phyloP scores from a whole-genome alignment of 2,888 invertebrate genomes.

The Euplagia quadripunctaria region DNA sequence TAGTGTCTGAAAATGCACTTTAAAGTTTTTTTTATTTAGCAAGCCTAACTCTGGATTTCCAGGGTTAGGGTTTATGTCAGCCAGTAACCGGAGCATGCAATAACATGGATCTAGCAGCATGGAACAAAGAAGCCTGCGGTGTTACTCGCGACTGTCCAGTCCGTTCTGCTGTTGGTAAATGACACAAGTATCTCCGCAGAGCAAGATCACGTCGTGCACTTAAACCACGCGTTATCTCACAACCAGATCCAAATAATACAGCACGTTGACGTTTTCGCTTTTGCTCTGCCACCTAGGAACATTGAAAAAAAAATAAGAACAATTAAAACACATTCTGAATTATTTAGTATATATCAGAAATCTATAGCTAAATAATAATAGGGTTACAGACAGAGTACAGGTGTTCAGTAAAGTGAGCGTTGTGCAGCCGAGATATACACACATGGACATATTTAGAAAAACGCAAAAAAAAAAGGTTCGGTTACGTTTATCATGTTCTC shows the following conservation, averaged over 20 bases:
- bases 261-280: conserved; percentile 88
- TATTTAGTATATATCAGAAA: background rate
- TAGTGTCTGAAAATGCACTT: conserved; percentile 50
- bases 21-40: conserved; percentile 23
- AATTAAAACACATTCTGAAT: background rate
- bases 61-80: conserved; percentile 62
- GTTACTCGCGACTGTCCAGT: conserved; percentile 81
- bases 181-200: conserved; percentile 90
- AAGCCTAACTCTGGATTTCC: conserved; percentile 43
- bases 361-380: too few species aligned
- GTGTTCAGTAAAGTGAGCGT: too few species aligned
- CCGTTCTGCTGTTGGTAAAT: conserved; percentile 89
- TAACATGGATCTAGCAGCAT: conserved; percentile 85
- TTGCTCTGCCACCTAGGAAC: conserved; percentile 87
- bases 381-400: too few species aligned
- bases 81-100: conserved; percentile 80
- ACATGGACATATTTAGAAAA: too few species aligned
- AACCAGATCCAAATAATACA: conserved; percentile 91
- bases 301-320: conserved; percentile 17
- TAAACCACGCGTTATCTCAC: conserved; percentile 92
- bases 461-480: too few species aligned
- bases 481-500: too few species aligned
- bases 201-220: conserved; percentile 93
- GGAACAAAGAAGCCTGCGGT: conserved; percentile 83
- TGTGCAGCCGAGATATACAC: too few species aligned